Evolutionary conservation across 1,140 invertebrate genomes (phyloP).

Genomic region (Aphelinus atriplicis): DNA sequence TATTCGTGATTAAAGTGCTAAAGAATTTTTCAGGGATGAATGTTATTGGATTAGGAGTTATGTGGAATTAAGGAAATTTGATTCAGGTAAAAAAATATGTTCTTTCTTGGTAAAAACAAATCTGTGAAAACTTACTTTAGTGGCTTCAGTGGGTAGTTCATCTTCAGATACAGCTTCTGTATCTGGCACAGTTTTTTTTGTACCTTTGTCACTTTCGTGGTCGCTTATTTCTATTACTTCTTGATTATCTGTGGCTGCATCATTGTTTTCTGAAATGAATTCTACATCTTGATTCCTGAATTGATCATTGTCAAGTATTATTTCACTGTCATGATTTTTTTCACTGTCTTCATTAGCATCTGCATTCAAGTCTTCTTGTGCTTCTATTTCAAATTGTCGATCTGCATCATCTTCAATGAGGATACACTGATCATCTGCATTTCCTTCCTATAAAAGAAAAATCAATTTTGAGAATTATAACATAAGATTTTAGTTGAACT

Average conservation of each 20-base stretch:
- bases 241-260: constrained; percentile 38
- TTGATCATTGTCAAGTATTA: constrained; percentile 28
- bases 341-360: neutral
- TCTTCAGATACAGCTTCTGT: constrained; percentile 78
- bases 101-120: neutral
- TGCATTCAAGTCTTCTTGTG: neutral
- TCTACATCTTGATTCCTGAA: constrained; percentile 32
- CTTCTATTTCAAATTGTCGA: constrained; percentile 21
- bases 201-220: constrained; percentile 37
- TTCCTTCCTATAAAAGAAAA: constrained; percentile 41
- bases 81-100: constrained; percentile 1
- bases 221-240: constrained; percentile 49
- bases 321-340: constrained; percentile 25
- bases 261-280: constrained; percentile 46
- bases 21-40: constrained; percentile 19
- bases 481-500: no score
- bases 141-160: constrained; percentile 68
- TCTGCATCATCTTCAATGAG: constrained; percentile 42
- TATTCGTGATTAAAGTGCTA: constrained; percentile 39
- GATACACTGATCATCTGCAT: constrained; percentile 47
- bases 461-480: neutral
- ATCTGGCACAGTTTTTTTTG: constrained; percentile 68
- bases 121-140: constrained; percentile 52
- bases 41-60: constrained; percentile 22
- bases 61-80: constrained; percentile 10